Evolutionary conservation across 2,888 invertebrate genomes (phyloP).

Genomic region (Julus scandinavius): DNA sequence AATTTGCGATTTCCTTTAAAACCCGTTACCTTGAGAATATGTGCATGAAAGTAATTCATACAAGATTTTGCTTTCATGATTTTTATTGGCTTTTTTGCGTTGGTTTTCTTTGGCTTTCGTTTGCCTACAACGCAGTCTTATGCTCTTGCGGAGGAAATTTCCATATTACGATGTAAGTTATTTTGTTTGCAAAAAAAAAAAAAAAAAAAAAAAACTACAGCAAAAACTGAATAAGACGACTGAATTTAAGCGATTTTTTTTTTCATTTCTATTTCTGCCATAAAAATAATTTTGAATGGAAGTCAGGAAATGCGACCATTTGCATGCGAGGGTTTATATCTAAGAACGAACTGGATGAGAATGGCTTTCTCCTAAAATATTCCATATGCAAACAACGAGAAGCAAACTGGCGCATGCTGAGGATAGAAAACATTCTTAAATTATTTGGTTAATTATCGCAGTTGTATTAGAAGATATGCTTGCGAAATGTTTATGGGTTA

Average conservation of each 20-base stretch:
- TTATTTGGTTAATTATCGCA: not conserved
- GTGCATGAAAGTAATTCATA: constrained; percentile 34
- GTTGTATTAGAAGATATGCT: not conserved
- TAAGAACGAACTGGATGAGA: not conserved
- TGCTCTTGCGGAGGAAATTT: constrained; percentile 6
- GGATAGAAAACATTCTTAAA: not conserved
- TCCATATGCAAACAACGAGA: not conserved
- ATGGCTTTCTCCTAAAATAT: not conserved
- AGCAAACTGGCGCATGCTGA: not conserved
- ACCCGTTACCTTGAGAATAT: constrained; percentile 45
- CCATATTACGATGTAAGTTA: constrained; percentile 39
- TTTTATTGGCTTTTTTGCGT: constrained; percentile 27
- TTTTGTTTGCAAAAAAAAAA: constrained; percentile 46
- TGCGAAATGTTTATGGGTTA: not conserved
- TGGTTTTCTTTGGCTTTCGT: not conserved
- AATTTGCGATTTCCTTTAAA: constrained; percentile 30
- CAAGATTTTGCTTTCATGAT: constrained; percentile 46
- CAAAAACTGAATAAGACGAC: constrained; percentile 19
- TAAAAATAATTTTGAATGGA: constrained; percentile 36
- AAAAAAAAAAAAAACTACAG: constrained; percentile 37
- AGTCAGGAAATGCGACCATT: constrained; percentile 43
- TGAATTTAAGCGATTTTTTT: constrained; percentile 4
- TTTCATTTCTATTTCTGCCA: not conserved
- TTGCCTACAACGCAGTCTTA: not conserved
- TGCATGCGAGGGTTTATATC: constrained; percentile 40